Evolutionary conservation across 1,140 invertebrate genomes (phyloP).

Genomic region (Choristoneura fumiferana): DNA sequence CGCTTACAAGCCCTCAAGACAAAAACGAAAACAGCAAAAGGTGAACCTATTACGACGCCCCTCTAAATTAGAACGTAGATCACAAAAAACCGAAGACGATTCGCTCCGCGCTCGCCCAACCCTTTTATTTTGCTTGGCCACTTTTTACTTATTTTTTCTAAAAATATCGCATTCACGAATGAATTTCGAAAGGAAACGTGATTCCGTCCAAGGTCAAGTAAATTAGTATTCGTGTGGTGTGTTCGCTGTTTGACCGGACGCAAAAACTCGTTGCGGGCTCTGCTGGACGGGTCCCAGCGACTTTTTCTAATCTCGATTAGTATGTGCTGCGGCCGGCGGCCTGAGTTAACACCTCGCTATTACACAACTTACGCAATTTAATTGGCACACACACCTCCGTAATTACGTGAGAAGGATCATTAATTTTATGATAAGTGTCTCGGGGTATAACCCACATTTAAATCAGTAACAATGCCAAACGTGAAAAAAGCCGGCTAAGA

Average conservation of each 20-base stretch:
- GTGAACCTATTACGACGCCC: slow-evolving; percentile 46
- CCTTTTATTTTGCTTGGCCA: slow-evolving; percentile 68
- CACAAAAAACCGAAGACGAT: slow-evolving; percentile 61
- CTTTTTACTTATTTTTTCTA: slow-evolving; percentile 75
- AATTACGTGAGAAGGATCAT: slow-evolving; percentile 12
- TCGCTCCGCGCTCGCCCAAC: slow-evolving; percentile 47
- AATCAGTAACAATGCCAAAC: slow-evolving; percentile 18
- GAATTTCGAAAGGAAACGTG: slow-evolving; percentile 77
- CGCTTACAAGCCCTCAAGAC: slow-evolving; percentile 1
- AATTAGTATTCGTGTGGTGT: slow-evolving; percentile 74
- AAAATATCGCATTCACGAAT: slow-evolving; percentile 74
- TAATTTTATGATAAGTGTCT: slow-evolving; percentile 1
- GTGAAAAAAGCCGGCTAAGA: no score
- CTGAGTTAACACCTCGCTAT: slow-evolving; percentile 7
- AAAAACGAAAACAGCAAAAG: slow-evolving; percentile 37
- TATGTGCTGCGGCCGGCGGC: slow-evolving; percentile 34
- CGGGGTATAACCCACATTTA: background rate
- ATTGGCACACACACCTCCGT: slow-evolving; percentile 8
- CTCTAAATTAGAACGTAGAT: slow-evolving; percentile 47
- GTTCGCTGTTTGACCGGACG: slow-evolving; percentile 67
- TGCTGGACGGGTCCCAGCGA: slow-evolving; percentile 46
- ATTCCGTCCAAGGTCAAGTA: slow-evolving; percentile 67
- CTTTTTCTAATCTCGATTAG: slow-evolving; percentile 66
- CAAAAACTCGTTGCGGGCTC: slow-evolving; percentile 65
- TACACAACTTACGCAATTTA: slow-evolving; percentile 15